phyloP scores from a whole-genome alignment of 2,888 invertebrate species.

The Drosophila yooni region DNA sequence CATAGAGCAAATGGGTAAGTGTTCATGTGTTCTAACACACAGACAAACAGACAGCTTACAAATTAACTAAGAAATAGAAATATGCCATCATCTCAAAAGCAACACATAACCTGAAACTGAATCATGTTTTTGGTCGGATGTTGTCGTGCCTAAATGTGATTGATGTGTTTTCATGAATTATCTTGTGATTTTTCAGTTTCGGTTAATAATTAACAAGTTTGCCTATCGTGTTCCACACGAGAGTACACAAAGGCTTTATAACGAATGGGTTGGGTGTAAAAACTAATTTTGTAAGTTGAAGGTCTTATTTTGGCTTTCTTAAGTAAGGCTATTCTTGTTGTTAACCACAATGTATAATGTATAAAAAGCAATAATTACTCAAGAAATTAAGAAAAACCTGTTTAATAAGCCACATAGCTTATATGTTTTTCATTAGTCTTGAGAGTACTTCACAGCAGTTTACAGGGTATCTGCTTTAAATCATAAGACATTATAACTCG shows the following conservation, averaged over 20 bases:
- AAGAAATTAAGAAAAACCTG: neutral
- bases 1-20: neutral
- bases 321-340: neutral
- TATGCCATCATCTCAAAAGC: neutral
- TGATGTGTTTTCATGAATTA: too few relatives aligned
- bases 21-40: neutral
- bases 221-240: neutral
- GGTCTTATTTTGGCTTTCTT: neutral
- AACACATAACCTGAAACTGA: neutral
- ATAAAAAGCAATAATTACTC: neutral
- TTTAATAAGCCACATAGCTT: neutral
- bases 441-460: neutral
- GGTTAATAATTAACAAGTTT: neutral
- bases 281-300: neutral
- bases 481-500: neutral
- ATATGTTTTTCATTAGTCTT: neutral
- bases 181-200: neutral
- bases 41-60: neutral
- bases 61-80: neutral
- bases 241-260: neutral
- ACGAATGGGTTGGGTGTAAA: neutral
- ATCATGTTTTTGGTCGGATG: neutral
- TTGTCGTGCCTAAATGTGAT: neutral
- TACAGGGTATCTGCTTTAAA: neutral
- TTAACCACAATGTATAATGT: neutral